phyloP scores from a whole-genome alignment of 1,140 invertebrate species.

The Maconellicoccus hirsutus region DNA sequence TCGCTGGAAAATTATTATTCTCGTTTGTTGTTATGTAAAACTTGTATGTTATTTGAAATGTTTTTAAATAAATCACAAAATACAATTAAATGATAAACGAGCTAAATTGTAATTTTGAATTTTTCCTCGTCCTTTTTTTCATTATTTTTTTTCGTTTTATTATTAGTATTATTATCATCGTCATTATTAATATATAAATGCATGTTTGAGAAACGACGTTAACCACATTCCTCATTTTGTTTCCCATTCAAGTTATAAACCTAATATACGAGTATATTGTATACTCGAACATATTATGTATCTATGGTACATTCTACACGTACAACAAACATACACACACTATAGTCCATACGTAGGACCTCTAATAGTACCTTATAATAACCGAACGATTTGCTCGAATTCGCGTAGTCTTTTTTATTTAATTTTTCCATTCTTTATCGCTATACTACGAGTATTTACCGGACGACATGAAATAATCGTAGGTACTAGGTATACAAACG shows the following conservation, averaged over 20 bases:
- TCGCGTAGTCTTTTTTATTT: no score
- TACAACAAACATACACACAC: no score
- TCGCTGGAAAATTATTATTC: constrained; percentile 6
- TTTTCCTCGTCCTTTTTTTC: not conserved
- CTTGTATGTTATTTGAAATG: not conserved
- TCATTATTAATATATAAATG: not conserved
- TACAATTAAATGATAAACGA: constrained; percentile 21
- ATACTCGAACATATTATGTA: no score
- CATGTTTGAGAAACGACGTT: not conserved
- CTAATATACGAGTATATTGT: no score
- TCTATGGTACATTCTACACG: no score
- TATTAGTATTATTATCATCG: constrained; percentile 1
- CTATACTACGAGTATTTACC: no score
- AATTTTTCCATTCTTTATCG: no score
- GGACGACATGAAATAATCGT: no score
- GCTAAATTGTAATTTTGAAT: constrained; percentile 14
- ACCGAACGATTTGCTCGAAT: no score
- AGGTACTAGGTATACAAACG: no score
- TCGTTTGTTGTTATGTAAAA: constrained; percentile 12
- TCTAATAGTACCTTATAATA: no score
- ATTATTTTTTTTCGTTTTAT: not conserved
- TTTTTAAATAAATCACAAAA: constrained; percentile 12
- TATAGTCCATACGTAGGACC: no score
- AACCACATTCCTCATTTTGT: constrained; percentile 17
- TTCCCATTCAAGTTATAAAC: not conserved